phyloP scores from a whole-genome alignment of 2,888 invertebrate genomes.

The Sturmia bella region DNA sequence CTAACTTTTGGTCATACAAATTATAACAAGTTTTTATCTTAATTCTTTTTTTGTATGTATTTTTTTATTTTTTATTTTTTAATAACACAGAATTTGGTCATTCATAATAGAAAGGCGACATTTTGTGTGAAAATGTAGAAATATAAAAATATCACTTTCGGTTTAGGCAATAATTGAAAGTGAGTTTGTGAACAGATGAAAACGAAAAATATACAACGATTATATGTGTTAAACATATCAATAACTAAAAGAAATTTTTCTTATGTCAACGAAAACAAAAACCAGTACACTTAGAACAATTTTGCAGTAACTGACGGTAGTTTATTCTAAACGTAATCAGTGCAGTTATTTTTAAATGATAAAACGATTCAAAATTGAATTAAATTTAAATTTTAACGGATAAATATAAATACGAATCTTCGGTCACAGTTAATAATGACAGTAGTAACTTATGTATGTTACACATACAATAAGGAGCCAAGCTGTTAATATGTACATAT shows the following conservation, averaged over 20 bases:
- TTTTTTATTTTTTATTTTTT: conserved; percentile 12
- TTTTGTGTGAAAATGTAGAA: conserved; percentile 60
- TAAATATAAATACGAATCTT: too few species aligned
- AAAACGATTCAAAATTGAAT: too few species aligned
- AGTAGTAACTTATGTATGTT: too few species aligned
- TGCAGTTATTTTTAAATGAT: too few species aligned
- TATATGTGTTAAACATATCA: conserved; percentile 1
- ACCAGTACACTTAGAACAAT: too few species aligned
- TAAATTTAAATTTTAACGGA: too few species aligned
- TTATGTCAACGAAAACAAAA: too few species aligned
- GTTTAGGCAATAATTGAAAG: conserved; percentile 33
- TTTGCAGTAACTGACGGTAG: too few species aligned
- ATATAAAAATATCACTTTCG: background rate
- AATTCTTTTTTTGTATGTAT: conserved; percentile 22
- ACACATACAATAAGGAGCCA: too few species aligned
- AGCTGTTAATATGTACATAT: too few species aligned
- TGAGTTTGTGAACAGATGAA: conserved; percentile 22
- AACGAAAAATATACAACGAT: conserved; percentile 8
- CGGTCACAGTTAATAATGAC: too few species aligned
- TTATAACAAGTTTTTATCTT: conserved; percentile 63
- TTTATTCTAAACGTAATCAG: too few species aligned
- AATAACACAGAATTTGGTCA: conserved; percentile 53
- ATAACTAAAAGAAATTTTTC: background rate
- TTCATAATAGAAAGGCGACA: conserved; percentile 57
- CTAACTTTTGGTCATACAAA: conserved; percentile 66